Evolutionary conservation across 2,113 vertebrate genomes (phyloP).

Genomic region (Rhinolophus sinicus): DNA sequence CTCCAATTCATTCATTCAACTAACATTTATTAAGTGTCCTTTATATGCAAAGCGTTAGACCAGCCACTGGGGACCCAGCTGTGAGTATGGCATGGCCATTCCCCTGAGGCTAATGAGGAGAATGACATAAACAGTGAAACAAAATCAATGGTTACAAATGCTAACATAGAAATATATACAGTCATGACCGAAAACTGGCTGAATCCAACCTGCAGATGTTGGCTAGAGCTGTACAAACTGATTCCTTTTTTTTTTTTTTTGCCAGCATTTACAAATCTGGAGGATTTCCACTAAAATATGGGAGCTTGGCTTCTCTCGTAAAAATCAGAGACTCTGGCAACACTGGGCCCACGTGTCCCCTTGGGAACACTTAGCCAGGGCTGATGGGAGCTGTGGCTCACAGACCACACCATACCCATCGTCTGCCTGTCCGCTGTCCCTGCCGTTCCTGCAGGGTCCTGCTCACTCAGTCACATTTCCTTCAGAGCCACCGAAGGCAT

Average conservation of each 20-base stretch:
- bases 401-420: rapidly evolving
- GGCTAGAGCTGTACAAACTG: not conserved
- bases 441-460: rapidly evolving
- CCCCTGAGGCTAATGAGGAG: constrained; percentile 36
- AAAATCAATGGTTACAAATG: constrained; percentile 37
- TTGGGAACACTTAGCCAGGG: not conserved
- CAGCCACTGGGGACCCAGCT: not conserved
- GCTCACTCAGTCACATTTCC: not conserved
- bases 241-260: not conserved
- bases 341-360: not conserved
- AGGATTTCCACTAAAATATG: constrained; percentile 64
- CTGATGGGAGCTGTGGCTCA: not conserved
- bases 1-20: not conserved
- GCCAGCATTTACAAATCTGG: constrained; percentile 42
- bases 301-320: not conserved
- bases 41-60: not conserved
- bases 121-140: not conserved
- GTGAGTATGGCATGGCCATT: not conserved
- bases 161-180: not conserved
- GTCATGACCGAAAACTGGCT: not conserved
- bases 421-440: not conserved
- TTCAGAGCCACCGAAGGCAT: not conserved
- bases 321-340: constrained; percentile 21
- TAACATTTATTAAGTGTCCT: not conserved
- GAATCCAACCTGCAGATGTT: constrained; percentile 44